Evolutionary conservation across 1,140 invertebrate genomes (phyloP), one percentile per base, ranked within the genome.

Genomic region (Lysiphlebus fabarum): DNA sequence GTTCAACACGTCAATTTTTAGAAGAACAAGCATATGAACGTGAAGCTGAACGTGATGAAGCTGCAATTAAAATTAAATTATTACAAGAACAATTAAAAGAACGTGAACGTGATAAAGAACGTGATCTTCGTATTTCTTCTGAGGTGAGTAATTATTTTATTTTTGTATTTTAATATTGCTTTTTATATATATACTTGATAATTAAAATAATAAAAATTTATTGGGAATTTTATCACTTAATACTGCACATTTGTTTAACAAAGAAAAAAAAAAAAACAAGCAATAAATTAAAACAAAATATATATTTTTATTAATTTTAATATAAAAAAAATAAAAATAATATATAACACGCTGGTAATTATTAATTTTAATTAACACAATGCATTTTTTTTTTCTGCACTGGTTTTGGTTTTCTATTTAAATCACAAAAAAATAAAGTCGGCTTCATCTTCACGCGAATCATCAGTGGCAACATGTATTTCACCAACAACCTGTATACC

Each of bases 11-110:
- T 1, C 82, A 84, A 70, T 92, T 92, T 77, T 80, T 91, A 58
- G 90, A 92, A 67, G 89, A 91, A 69, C 90, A 91, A 74, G 87
- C 90, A 26, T 76, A 74, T 40, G 90, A 92, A 71, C 81, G 90
- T 37, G 90, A 92, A 77, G 78, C 79, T 54, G 90, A 92, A 75
- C 81, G 90, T 26, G 90, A 92, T 73, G 90, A 92, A 65, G 88
- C 86, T 61, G 82, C 84, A 50, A 82, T 79, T 62, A 81, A 86
- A 65, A 83, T 89, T 11, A 73, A 80, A 38, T 70, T 74, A 7
- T 73, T 90, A 8, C 82, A 85, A 63, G 83, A 84, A 26, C 83
- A 86, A 43, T 71, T 89, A 43, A 77, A 78, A 54, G 84, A 88
- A 54, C 82, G 86, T 51, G 83, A 86, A 57, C 82, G 83, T 42